phyloP scores from a whole-genome alignment of 2,797 vertebrate genomes.

The Cyprinodon diabolis region DNA sequence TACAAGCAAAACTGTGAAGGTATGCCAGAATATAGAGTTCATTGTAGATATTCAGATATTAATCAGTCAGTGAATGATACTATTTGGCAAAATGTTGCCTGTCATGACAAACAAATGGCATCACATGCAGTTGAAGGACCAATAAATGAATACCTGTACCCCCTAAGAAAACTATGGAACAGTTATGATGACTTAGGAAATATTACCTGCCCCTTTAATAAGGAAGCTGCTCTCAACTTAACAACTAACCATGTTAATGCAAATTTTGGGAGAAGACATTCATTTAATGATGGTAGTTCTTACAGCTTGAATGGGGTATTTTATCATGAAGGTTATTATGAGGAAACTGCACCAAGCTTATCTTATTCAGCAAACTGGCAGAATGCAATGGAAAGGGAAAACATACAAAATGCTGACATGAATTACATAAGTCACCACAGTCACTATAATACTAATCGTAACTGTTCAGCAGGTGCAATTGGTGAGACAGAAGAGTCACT shows the following conservation, averaged over 20 bases:
- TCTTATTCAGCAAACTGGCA: conserved; percentile 80
- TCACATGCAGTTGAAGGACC: conserved; percentile 42
- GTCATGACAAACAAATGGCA: conserved; percentile 52
- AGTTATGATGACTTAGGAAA: conserved; percentile 67
- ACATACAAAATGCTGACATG: conserved; percentile 60
- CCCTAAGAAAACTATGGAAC: conserved; percentile 69
- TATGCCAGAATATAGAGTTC: conserved; percentile 31
- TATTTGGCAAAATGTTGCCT: conserved; percentile 52
- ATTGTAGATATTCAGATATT: conserved; percentile 51
- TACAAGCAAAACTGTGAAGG: conserved; percentile 50
- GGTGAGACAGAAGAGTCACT: conserved; percentile 76
- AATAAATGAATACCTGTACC: conserved; percentile 48
- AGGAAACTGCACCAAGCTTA: conserved; percentile 82
- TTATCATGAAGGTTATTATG: conserved; percentile 84
- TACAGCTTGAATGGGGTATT: conserved; percentile 81
- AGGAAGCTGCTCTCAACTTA: conserved; percentile 85
- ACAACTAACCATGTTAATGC: conserved; percentile 85
- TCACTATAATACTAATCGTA: conserved; percentile 62
- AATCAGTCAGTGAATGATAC: conserved; percentile 46
- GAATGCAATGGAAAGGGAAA: conserved; percentile 63
- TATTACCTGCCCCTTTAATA: conserved; percentile 67
- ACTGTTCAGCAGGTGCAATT: conserved; percentile 73
- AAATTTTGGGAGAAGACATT: conserved; percentile 74
- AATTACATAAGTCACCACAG: conserved; percentile 72
- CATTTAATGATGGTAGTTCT: conserved; percentile 79